Evolutionary conservation across 2,113 vertebrate genomes (phyloP).

Genomic region (Scomber scombrus): DNA sequence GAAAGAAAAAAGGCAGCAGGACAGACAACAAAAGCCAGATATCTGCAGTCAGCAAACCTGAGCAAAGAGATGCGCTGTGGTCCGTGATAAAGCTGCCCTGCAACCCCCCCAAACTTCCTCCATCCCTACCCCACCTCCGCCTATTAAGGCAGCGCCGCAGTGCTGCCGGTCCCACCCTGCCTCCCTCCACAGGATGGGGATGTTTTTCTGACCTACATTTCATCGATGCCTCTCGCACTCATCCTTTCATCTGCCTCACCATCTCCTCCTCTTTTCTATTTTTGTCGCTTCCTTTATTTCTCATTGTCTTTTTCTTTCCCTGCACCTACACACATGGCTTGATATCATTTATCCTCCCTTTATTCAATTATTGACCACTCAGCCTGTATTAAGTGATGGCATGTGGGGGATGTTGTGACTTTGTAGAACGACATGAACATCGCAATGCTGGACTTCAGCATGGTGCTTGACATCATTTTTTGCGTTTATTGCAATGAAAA

Average conservation of each 20-base stretch:
- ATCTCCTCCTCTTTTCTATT: constrained; percentile 28
- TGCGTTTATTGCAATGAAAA: not conserved
- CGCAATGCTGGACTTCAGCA: not conserved
- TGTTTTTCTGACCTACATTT: constrained; percentile 85
- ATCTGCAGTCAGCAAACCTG: not conserved
- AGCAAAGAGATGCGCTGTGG: not conserved
- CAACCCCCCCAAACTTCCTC: not conserved
- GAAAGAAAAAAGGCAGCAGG: not conserved
- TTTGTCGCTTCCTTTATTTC: not conserved
- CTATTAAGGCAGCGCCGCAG: constrained; percentile 44
- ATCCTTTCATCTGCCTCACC: constrained; percentile 10
- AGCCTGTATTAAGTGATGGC: not conserved
- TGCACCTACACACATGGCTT: too few species aligned
- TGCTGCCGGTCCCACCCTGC: constrained; percentile 46
- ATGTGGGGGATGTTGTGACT: not conserved
- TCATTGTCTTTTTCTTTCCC: constrained; percentile 4
- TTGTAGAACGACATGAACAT: not conserved
- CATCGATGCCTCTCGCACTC: constrained; percentile 9
- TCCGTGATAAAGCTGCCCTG: not conserved
- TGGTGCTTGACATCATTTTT: not conserved
- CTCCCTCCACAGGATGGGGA: constrained; percentile 52
- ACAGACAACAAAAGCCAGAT: not conserved
- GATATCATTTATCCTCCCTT: not conserved
- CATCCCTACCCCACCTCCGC: constrained; percentile 19
- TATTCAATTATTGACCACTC: constrained; percentile 9